These are phyloP conservation scores for Spisula solida DNA, from an alignment of 2,888 invertebrate genomes.

Conservation along the genomic window DNA sequence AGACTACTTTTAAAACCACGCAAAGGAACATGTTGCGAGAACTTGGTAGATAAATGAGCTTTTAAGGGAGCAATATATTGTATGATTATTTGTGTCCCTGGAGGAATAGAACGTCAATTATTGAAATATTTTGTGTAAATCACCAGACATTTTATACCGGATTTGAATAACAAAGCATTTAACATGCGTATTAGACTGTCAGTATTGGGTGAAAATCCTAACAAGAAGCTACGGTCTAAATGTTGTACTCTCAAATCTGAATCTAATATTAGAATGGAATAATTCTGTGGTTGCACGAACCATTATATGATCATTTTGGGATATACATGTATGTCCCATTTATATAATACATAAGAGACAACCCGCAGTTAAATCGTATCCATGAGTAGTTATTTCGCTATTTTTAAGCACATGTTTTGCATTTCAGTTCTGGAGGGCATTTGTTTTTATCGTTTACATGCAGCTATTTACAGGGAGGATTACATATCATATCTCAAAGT, in stretches of 20 bases:
- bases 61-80: not conserved
- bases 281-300: not conserved
- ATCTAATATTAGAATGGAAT: not conserved
- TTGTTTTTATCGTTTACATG: too few relatives aligned
- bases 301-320: not conserved
- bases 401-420: too few relatives aligned
- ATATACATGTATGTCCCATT: too few relatives aligned
- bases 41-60: not conserved
- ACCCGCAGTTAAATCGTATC: too few relatives aligned
- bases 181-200: not conserved
- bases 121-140: constrained; percentile 10
- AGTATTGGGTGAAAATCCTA: not conserved
- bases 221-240: not conserved
- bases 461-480: too few relatives aligned
- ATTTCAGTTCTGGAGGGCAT: too few relatives aligned
- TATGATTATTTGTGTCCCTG: not conserved
- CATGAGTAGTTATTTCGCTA: too few relatives aligned
- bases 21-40: not conserved
- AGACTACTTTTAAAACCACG: not conserved
- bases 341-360: too few relatives aligned
- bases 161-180: not conserved
- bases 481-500: too few relatives aligned
- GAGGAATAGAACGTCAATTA: constrained; percentile 10
- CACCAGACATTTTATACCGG: constrained; percentile 1
- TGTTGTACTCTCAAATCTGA: not conserved